Base-by-base conservation (phyloP, 2,888 invertebrate species). In the Corbicula japonica region DNA sequence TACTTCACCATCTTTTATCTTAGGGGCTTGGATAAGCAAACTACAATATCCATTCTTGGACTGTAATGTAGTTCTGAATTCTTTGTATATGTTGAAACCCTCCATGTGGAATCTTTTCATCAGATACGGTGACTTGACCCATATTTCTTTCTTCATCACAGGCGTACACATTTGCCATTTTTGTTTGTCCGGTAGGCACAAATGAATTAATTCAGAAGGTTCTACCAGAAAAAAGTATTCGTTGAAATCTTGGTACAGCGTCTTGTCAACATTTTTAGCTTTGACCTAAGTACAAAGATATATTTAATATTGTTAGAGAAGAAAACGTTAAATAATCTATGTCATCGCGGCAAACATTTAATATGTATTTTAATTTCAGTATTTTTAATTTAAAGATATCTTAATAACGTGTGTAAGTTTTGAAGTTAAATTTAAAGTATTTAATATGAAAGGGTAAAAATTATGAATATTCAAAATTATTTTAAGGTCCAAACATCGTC, bases 211-310 rank as follows among this genome's bases (percentile, higher is more conserved):
- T 23, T 85, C 80, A 23, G 70, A 62, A 0, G 86, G 86, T 8
- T 84, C 80, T 0, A 76, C 75, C 4, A 87, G 38, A 50, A 87
- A 87, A 50, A 81, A 87, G 38, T 84, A 87, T 48, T 86, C 86
- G 56, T 86, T 83, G 35, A 83, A 83, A 38, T 75, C 78, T 26
- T 80, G 80, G n/a, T 66, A 35, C 23, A 48, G 58, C 5, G 28
- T 44, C 66, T 48, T 48, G 32, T 46, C 68, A 35, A 28, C 46
- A 10, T 48, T 58, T 15, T 69, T 46, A 62, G 23, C 56, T 10
- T 54, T 61, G 35, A 56, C 70, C 3, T 54, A n/a, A n/a, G n/a
- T n/a, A n/a, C n/a, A n/a, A n/a, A n/a, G n/a, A n/a, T n/a, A n/a
- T n/a, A n/a, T 41, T 12, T 58, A n/a, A 69, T n/a, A n/a, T n/a